A percentile compares a stretch with the other conserved stretches of the same genome.
phyloP scores from a whole-genome alignment of 2,113 vertebrate genomes.

The Dissostichus mawsoni region DNA sequence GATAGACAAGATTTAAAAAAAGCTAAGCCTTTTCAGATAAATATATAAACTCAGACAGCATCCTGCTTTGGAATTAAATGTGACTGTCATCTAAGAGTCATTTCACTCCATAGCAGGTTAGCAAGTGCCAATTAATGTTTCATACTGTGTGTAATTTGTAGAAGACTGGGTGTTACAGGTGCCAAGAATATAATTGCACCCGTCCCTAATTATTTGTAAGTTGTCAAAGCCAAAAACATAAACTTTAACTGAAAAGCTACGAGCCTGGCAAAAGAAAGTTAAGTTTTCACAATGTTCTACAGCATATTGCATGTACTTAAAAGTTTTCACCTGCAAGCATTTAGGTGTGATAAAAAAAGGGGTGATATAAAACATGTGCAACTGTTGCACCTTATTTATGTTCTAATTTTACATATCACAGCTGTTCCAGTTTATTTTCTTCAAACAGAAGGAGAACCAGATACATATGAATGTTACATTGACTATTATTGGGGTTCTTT shows the following conservation, averaged over 20 bases:
- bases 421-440: background rate
- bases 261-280: background rate
- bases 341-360: background rate
- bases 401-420: background rate
- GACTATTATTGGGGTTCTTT: background rate
- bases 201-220: background rate
- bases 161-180: background rate
- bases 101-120: background rate
- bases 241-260: background rate
- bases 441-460: background rate
- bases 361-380: background rate
- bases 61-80: background rate
- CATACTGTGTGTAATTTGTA: background rate
- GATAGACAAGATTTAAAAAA: too few relatives aligned
- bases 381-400: background rate
- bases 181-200: background rate
- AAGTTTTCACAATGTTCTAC: background rate
- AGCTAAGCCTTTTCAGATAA: background rate
- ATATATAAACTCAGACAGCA: background rate
- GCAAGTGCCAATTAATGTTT: background rate
- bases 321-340: background rate
- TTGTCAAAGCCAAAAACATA: background rate
- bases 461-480: background rate
- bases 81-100: background rate
- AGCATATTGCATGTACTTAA: background rate